phyloP scores from a whole-genome alignment of 1,140 invertebrate species.

The Microvelia longipes region DNA sequence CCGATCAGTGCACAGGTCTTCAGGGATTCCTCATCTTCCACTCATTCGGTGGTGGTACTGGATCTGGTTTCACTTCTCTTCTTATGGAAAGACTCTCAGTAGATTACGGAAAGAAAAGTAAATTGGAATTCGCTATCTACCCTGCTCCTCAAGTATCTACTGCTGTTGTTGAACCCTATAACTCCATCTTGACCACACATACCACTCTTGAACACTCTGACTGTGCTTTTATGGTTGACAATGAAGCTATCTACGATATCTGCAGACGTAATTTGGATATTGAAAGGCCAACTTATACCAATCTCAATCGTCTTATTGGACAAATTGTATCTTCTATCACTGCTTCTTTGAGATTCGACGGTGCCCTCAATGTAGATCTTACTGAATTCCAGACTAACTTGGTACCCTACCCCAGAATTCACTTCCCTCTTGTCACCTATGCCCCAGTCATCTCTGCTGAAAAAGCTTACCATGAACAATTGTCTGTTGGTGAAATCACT shows the following conservation, averaged over 20 bases:
- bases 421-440: slow-evolving; percentile 58
- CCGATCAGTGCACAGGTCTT: slow-evolving; percentile 63
- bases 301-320: slow-evolving; percentile 64
- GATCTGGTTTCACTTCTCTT: slow-evolving; percentile 50
- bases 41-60: slow-evolving; percentile 81
- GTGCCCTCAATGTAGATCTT: slow-evolving; percentile 73
- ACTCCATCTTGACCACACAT: slow-evolving; percentile 45
- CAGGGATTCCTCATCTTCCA: slow-evolving; percentile 77
- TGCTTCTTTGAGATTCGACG: slow-evolving; percentile 72
- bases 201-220: slow-evolving; percentile 48
- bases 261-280: slow-evolving; percentile 78
- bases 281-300: slow-evolving; percentile 67
- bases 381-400: slow-evolving; percentile 84
- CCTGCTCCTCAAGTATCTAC: slow-evolving; percentile 52
- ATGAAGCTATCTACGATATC: slow-evolving; percentile 84
- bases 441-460: slow-evolving; percentile 71
- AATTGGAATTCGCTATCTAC: slow-evolving; percentile 51
- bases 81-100: slow-evolving; percentile 51
- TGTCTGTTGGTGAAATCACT: slow-evolving; percentile 63
- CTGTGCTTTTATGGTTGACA: slow-evolving; percentile 62
- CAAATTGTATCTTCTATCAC: slow-evolving; percentile 74
- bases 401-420: slow-evolving; percentile 70
- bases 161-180: slow-evolving; percentile 57
- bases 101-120: slow-evolving; percentile 52
- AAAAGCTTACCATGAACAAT: slow-evolving; percentile 68